Evolutionary conservation across 1,140 invertebrate species (phyloP).

Genomic region (Drosophila dunni): DNA sequence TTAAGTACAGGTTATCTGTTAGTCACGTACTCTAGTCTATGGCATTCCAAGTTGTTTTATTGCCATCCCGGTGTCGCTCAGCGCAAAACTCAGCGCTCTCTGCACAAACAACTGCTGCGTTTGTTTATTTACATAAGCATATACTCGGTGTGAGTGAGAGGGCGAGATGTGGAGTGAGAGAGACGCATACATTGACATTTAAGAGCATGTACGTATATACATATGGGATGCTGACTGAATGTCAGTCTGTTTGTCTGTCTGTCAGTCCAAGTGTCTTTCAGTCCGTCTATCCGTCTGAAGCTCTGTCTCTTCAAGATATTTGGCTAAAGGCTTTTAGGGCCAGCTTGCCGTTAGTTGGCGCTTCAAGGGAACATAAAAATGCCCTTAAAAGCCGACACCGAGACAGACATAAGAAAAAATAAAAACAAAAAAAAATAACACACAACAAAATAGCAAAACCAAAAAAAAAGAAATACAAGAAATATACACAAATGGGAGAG

Average conservation of each 20-base stretch:
- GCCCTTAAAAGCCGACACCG: slow-evolving; percentile 72
- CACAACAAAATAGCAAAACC: no score
- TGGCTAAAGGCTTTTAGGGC: slow-evolving; percentile 81
- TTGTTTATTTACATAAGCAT: slow-evolving; percentile 73
- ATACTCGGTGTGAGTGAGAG: slow-evolving; percentile 3
- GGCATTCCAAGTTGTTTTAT: slow-evolving; percentile 35
- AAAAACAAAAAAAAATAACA: slow-evolving; percentile 11
- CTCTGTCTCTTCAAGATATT: slow-evolving; percentile 75
- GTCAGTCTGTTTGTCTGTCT: slow-evolving; percentile 5
- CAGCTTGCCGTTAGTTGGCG: slow-evolving; percentile 75
- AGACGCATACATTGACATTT: slow-evolving; percentile 5
- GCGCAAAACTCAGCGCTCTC: slow-evolving; percentile 43
- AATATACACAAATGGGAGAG: slow-evolving; percentile 4
- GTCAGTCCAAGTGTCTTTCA: slow-evolving; percentile 37
- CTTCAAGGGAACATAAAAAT: slow-evolving; percentile 80
- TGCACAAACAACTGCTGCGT: slow-evolving; percentile 66
- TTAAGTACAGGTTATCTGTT: slow-evolving; percentile 12
- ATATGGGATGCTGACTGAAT: slow-evolving; percentile 36
- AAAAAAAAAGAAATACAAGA: no score
- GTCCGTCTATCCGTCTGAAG: slow-evolving; percentile 17
- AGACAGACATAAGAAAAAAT: slow-evolving; percentile 40
- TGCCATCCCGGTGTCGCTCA: slow-evolving; percentile 65
- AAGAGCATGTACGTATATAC: slow-evolving; percentile 20
- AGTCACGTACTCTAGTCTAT: slow-evolving; percentile 1
- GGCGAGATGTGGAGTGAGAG: neutral